These are phyloP conservation scores for Gymnothorax javanicus DNA, from an alignment of 2,797 vertebrate species.

Conservation along the genomic window DNA sequence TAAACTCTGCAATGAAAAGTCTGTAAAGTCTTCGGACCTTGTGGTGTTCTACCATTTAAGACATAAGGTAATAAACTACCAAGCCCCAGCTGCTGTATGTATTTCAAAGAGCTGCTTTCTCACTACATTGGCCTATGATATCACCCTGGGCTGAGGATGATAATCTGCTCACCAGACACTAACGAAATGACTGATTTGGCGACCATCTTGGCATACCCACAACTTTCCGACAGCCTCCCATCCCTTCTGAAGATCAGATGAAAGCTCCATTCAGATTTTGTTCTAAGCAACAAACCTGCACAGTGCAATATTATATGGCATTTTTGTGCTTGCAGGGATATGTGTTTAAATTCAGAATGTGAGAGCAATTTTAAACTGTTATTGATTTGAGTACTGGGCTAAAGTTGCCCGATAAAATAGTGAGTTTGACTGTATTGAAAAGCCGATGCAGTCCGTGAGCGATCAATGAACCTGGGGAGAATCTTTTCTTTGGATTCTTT, in stretches of 20 bases:
- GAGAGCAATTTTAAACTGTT: not conserved
- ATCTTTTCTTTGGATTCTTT: not conserved
- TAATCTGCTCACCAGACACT: constrained; percentile 5
- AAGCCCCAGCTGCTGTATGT: not conserved
- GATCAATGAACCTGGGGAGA: not conserved
- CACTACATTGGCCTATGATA: not conserved
- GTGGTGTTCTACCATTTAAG: not conserved
- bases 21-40: not conserved
- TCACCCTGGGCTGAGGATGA: not conserved
- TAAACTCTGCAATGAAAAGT: not conserved
- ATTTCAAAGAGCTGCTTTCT: not conserved
- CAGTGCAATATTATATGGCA: not conserved
- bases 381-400: not conserved
- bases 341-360: not conserved
- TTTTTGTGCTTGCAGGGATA: not conserved
- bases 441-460: not conserved
- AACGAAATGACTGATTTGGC: not conserved
- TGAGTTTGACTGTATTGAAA: not conserved
- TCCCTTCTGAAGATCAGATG: not conserved
- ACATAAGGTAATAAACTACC: not conserved
- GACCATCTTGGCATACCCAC: not conserved
- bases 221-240: not conserved
- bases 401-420: not conserved
- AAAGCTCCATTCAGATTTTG: not conserved
- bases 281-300: not conserved